Evolutionary conservation across 2,888 invertebrate genomes (phyloP).

Genomic region (Hyppa rectilinea): DNA sequence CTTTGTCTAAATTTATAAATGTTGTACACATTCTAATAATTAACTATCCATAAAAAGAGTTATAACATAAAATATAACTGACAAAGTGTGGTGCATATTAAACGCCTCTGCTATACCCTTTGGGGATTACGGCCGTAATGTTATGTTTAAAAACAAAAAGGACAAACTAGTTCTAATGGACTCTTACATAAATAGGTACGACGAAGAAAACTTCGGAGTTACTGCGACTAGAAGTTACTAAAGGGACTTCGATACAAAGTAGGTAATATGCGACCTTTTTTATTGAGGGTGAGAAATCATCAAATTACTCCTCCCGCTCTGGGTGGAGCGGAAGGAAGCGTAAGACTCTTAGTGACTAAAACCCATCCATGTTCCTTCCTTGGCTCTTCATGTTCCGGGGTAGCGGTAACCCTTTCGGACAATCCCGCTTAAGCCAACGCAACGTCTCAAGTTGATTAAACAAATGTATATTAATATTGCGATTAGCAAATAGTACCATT

Average conservation of each 20-base stretch:
- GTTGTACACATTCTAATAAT: too few species aligned
- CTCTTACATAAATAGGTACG: slow-evolving; percentile 1
- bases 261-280: slow-evolving; percentile 36
- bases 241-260: slow-evolving; percentile 19
- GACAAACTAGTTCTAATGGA: neutral
- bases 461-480: slow-evolving; percentile 23
- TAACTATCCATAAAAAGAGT: too few species aligned
- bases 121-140: neutral
- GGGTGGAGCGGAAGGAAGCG: too few species aligned
- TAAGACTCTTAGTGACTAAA: too few species aligned
- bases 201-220: slow-evolving; percentile 18
- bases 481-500: slow-evolving; percentile 22
- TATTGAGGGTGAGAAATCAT: too few species aligned
- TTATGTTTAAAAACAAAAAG: slow-evolving; percentile 2
- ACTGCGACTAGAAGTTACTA: too few species aligned
- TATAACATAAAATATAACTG: too few species aligned
- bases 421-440: neutral
- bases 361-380: too few species aligned
- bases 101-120: neutral
- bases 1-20: too few species aligned
- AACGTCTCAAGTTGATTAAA: slow-evolving; percentile 14
- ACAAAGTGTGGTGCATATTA: neutral
- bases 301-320: too few species aligned
- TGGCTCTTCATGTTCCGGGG: too few species aligned
- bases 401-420: too few species aligned